These are phyloP conservation scores for Anguilla megastoma DNA, from an alignment of 2,797 vertebrate genomes.

Conservation along the genomic window DNA sequence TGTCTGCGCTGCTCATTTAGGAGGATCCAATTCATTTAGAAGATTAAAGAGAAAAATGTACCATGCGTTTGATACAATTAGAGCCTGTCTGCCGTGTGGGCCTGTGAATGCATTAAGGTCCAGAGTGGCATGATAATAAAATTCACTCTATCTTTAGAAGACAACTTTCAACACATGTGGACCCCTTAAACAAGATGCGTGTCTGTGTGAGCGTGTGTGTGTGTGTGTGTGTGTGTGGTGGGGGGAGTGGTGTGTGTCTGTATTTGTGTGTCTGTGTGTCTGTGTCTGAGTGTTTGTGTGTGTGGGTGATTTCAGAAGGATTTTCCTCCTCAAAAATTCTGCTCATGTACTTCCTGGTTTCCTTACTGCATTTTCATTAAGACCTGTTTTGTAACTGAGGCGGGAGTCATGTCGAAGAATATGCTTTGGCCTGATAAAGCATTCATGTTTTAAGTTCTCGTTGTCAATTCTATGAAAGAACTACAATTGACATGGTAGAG, in stretches of 20 bases:
- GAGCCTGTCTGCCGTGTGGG: conserved; percentile 26
- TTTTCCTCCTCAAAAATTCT: not conserved
- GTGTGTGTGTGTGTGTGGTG: no score
- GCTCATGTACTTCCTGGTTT: not conserved
- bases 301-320: not conserved
- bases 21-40: conserved; percentile 33
- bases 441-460: no score
- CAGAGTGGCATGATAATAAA: conserved; percentile 32
- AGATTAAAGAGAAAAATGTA: conserved; percentile 33
- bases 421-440: no score
- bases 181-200: not conserved
- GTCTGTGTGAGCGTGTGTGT: not conserved
- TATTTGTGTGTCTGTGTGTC: not conserved
- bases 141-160: conserved; percentile 34
- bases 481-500: no score
- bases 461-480: no score
- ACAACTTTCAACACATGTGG: not conserved
- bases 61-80: conserved; percentile 35
- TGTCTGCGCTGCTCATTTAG: conserved; percentile 24
- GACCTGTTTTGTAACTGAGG: not conserved
- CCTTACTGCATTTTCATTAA: not conserved
- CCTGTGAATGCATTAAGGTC: conserved; percentile 26
- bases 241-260: not conserved
- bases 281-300: not conserved
- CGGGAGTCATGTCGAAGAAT: no score